Evolutionary conservation across 2,888 invertebrate species (phyloP).

Genomic region (Erebia aethiops): DNA sequence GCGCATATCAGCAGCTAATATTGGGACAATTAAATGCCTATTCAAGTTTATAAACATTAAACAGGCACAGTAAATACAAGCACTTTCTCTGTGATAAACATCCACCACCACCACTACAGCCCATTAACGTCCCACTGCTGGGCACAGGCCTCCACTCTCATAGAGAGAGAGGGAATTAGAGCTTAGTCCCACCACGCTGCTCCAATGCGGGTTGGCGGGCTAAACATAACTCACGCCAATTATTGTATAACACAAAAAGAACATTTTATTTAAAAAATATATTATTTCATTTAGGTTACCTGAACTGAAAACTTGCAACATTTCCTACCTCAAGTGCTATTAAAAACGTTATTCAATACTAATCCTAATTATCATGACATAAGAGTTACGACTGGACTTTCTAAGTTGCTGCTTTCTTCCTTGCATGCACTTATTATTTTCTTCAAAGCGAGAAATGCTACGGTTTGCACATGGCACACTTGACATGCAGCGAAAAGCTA

Average conservation of each 20-base stretch:
- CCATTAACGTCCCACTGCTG: no score
- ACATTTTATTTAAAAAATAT: neutral
- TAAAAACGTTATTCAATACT: conserved; percentile 15
- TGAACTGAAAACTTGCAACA: neutral
- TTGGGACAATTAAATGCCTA: no score
- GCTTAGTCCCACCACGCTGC: no score
- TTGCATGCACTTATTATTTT: conserved; percentile 33
- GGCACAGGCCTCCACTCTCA: no score
- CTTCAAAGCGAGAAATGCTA: conserved; percentile 30
- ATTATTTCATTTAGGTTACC: neutral
- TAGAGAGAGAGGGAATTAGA: no score
- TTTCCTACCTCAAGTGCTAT: neutral
- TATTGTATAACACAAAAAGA: neutral
- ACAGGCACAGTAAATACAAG: no score
- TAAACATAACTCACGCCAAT: neutral
- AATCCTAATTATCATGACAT: neutral
- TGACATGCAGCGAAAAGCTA: conserved; percentile 34
- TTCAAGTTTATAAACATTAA: no score
- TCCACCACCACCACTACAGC: no score
- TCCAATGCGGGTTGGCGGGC: no score
- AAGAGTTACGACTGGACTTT: conserved; percentile 12
- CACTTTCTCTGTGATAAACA: neutral
- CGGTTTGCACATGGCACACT: conserved; percentile 31
- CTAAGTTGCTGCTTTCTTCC: conserved; percentile 6
- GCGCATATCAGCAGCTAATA: no score